Percentiles rank a stretch among this genome's conserved stretches.
These are phyloP conservation scores for Xenopus petersii DNA, from an alignment of 2,797 vertebrate species.

Conservation along the genomic window DNA sequence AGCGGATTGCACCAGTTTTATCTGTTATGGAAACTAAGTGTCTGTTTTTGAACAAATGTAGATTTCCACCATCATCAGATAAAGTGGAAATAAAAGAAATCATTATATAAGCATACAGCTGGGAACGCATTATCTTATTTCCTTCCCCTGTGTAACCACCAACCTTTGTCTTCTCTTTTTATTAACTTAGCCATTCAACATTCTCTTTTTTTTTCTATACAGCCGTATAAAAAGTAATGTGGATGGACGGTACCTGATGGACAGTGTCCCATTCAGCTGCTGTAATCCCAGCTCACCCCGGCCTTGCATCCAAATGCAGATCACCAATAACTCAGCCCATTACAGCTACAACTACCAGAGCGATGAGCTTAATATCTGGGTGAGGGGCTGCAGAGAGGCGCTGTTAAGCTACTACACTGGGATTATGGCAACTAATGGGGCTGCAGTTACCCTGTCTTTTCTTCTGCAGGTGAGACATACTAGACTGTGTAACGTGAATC, in stretches of 20 bases:
- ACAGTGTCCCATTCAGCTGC: conserved; percentile 80
- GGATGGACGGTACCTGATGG: conserved; percentile 75
- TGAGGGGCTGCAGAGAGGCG: conserved; percentile 73
- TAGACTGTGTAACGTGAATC: not conserved
- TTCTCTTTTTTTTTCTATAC: conserved; percentile 1
- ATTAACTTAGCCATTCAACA: not conserved
- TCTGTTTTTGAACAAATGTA: too few relatives aligned
- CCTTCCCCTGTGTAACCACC: too few relatives aligned
- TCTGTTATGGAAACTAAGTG: too few relatives aligned
- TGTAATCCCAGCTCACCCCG: conserved; percentile 78
- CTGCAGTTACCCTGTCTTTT: conserved; percentile 69
- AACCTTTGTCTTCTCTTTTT: too few relatives aligned
- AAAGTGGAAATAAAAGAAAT: too few relatives aligned
- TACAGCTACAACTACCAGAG: conserved; percentile 76
- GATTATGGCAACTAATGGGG: conserved; percentile 75
- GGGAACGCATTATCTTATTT: too few relatives aligned
- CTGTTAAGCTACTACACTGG: conserved; percentile 74
- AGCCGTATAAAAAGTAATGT: conserved; percentile 75
- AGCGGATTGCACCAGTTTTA: too few relatives aligned
- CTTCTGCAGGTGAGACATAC: conserved; percentile 66
- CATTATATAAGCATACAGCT: too few relatives aligned
- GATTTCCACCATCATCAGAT: too few relatives aligned
- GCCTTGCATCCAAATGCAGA: conserved; percentile 76
- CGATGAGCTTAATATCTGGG: conserved; percentile 78
- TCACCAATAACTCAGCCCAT: conserved; percentile 79